These are phyloP conservation scores for Crenuchus spilurus DNA, from an alignment of 2,797 vertebrate species.

Conservation along the genomic window DNA sequence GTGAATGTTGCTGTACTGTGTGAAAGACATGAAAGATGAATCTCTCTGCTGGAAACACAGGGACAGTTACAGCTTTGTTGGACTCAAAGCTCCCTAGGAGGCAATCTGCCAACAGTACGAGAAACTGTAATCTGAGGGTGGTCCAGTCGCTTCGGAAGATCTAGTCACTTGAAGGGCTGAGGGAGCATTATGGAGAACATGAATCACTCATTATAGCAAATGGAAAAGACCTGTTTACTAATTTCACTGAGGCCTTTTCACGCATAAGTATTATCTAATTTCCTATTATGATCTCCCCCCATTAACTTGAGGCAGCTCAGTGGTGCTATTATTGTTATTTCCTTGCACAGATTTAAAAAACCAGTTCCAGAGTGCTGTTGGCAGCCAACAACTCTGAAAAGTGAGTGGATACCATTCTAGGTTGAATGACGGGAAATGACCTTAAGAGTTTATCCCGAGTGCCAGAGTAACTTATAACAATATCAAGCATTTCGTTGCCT, in stretches of 20 bases:
- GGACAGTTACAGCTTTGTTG: conserved; percentile 38
- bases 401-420: conserved; percentile 73
- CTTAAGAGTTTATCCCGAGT: conserved; percentile 63
- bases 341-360: conserved; percentile 45
- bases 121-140: conserved; percentile 29
- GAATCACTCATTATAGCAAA: conserved; percentile 58
- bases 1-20: not conserved
- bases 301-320: conserved; percentile 58
- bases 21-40: conserved; percentile 32
- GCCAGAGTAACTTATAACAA: conserved; percentile 66
- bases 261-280: conserved; percentile 71
- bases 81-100: conserved; percentile 22
- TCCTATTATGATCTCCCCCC: conserved; percentile 70
- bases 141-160: conserved; percentile 38
- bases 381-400: conserved; percentile 70
- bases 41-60: not conserved
- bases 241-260: conserved; percentile 50
- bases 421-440: conserved; percentile 80
- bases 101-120: conserved; percentile 35
- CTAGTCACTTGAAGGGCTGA: conserved; percentile 31
- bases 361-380: conserved; percentile 60
- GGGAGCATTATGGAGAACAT: conserved; percentile 44
- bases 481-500: conserved; percentile 54
- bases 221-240: conserved; percentile 60
- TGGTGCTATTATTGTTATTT: conserved; percentile 42